These are phyloP conservation scores for Enteromius paludinosus DNA, from an alignment of 2,797 vertebrate genomes.

Conservation along the genomic window DNA sequence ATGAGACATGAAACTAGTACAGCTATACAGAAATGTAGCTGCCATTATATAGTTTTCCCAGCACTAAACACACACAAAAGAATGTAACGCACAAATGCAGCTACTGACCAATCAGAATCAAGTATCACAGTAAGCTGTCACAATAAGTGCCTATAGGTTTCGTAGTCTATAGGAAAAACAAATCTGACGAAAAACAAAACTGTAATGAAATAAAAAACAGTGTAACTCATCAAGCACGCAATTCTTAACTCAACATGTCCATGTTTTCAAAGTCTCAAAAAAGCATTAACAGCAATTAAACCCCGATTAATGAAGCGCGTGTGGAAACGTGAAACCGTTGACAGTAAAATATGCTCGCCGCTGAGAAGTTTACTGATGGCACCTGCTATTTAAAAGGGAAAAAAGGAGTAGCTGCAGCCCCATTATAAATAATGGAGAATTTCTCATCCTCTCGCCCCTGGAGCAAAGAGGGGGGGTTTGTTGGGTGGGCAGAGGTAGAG, in stretches of 20 bases:
- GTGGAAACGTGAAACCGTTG: slow-evolving; percentile 78
- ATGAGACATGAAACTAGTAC: not conserved
- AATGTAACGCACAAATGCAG: not conserved
- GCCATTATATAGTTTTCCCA: not conserved
- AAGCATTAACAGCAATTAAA: slow-evolving; percentile 77
- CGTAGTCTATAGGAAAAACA: not conserved
- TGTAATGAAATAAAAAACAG: not conserved
- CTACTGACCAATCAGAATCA: slow-evolving; percentile 7
- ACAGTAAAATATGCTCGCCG: slow-evolving; percentile 80
- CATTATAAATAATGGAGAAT: slow-evolving; percentile 98
- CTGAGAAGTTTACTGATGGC: slow-evolving; percentile 90
- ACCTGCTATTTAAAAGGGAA: slow-evolving; percentile 89
- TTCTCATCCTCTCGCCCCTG: slow-evolving; percentile 95
- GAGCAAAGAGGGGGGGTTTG: slow-evolving; percentile 90
- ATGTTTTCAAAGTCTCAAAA: slow-evolving; percentile 65
- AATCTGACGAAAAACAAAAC: not conserved
- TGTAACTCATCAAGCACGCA: not conserved
- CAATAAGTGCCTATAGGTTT: not conserved
- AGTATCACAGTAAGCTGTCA: not conserved
- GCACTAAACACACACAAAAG: no score
- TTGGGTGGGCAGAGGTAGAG: slow-evolving; percentile 60
- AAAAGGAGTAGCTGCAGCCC: slow-evolving; percentile 76
- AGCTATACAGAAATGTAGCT: not conserved
- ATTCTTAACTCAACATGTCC: slow-evolving; percentile 3
- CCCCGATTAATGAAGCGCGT: slow-evolving; percentile 70